Conservation (phyloP, 2,888 invertebrate species). For the Gibbula magus region DNA sequence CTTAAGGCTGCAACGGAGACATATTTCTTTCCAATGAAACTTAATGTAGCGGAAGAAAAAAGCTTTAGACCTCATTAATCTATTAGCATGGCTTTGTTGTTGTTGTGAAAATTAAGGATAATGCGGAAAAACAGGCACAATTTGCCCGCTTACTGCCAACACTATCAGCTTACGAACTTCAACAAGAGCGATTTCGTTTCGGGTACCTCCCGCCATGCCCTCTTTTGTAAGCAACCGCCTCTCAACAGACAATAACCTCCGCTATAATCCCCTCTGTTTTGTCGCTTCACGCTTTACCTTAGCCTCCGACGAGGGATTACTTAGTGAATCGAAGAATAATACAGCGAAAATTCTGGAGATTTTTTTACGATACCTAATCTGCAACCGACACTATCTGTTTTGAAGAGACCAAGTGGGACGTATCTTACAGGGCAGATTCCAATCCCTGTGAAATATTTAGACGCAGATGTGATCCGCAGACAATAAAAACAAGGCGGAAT, state of each 20-base stretch:
- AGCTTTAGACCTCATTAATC: background rate
- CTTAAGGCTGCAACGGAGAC: constrained; percentile 12
- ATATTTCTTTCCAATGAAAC: constrained; percentile 20
- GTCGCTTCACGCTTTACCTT: background rate
- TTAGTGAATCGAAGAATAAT: background rate
- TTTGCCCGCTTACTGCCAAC: constrained; percentile 18
- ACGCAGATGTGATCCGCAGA: background rate
- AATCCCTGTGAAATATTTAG: constrained; percentile 6
- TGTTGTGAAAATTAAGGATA: constrained; percentile 13
- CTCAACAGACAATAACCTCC: constrained; percentile 3
- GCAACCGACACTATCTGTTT: constrained; percentile 3
- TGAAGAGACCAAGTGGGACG: background rate
- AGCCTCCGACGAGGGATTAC: background rate
- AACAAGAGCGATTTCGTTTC: constrained; percentile 25
- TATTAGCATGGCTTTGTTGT: constrained; percentile 19
- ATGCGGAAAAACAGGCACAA: constrained; percentile 21
- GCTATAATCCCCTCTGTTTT: constrained; percentile 2
- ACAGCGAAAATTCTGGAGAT: constrained; percentile 3
- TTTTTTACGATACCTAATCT: constrained; percentile 9
- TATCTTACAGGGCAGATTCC: background rate
- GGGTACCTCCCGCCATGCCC: constrained; percentile 22
- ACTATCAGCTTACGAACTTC: constrained; percentile 29
- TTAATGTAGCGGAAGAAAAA: constrained; percentile 27
- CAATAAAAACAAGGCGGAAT: background rate
- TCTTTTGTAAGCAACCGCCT: constrained; percentile 19